Evolutionary conservation across 2,797 vertebrate genomes (phyloP).

Genomic region (Natrix natrix): DNA sequence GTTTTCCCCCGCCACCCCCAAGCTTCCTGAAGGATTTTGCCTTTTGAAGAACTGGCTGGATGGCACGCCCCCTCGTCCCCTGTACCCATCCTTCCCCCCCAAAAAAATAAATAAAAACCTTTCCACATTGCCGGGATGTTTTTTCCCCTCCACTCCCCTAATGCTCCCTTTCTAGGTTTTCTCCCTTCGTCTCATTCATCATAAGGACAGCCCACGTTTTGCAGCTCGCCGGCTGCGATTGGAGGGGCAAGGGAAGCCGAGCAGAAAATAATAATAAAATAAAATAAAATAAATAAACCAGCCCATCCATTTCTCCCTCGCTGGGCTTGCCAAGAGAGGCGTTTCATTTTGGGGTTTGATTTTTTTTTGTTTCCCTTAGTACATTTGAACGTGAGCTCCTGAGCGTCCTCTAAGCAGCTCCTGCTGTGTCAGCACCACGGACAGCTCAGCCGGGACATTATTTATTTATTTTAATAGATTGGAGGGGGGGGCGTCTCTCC

Average conservation of each 20-base stretch:
- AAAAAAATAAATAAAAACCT: neutral
- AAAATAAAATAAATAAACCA: neutral
- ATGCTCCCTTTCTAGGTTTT: neutral
- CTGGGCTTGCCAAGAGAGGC: too few relatives aligned
- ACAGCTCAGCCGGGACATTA: neutral
- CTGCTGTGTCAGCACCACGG: constrained; percentile 11
- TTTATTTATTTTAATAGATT: neutral
- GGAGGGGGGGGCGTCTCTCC: rapidly evolving
- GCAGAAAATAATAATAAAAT: neutral
- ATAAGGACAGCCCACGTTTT: neutral
- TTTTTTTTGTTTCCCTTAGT: neutral
- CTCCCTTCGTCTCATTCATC: neutral
- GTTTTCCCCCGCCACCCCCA: too few relatives aligned
- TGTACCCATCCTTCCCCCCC: neutral
- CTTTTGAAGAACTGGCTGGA: neutral
- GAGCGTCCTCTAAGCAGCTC: neutral
- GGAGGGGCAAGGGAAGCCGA: neutral
- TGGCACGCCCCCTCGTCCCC: too few relatives aligned
- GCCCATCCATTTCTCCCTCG: neutral
- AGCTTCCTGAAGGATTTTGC: neutral
- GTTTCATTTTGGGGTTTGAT: neutral
- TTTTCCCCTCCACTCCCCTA: neutral
- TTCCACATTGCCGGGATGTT: neutral
- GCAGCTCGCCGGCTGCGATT: neutral
- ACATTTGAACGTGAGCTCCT: neutral